Evolutionary conservation across 2,888 invertebrate species (phyloP), one percentile per base, ranked within the genome.

Genomic region (Lepidocyrtoides sp.): DNA sequence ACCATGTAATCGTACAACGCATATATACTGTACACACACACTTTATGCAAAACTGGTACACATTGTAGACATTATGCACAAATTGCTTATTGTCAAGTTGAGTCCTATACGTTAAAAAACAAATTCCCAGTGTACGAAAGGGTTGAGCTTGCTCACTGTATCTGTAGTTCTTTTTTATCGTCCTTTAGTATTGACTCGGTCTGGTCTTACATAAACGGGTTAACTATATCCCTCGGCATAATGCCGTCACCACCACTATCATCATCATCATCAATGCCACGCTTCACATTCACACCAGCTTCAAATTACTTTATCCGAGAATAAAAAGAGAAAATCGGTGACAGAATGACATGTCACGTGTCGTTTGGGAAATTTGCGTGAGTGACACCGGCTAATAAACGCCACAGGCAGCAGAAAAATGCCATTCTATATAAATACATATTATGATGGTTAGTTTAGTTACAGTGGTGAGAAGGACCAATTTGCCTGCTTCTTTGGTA

Each of bases 341-440:
- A 85, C 88, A 91, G 81, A 75, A 66, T 91, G 79, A 84, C 91
- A 90, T 91, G 92, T 92, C 93, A 92, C 93, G 93, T 93, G 93
- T 77, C 89, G 72, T 57, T 75, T 41, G 75, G 91, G 86, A 89
- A 92, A 92, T 91, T 84, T 83, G 88, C 79, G 84, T 87, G 87
- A 93, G 90, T 93, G 93, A 93, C 93, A 93, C 93, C 84, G 54
- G 92, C 92, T 92, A 92, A 93, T 93, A 81, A 89, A 72, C 72
- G 44, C 72, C 44, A 72, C 72, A 72, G 44, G 72, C 72, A 72
- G 44, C 20, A 72, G 41, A 36, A 54, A 88, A 90, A 60, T 26
- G 20, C 57, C 89, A 91, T 91, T 86, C 90, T 82, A 63, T 77
- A 41, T 57, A 89, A 81, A 91, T 92, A 91, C 85, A 12, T 12